Conservation (phyloP, 2,113 vertebrate species). For the Cephalopholis sonnerati region DNA sequence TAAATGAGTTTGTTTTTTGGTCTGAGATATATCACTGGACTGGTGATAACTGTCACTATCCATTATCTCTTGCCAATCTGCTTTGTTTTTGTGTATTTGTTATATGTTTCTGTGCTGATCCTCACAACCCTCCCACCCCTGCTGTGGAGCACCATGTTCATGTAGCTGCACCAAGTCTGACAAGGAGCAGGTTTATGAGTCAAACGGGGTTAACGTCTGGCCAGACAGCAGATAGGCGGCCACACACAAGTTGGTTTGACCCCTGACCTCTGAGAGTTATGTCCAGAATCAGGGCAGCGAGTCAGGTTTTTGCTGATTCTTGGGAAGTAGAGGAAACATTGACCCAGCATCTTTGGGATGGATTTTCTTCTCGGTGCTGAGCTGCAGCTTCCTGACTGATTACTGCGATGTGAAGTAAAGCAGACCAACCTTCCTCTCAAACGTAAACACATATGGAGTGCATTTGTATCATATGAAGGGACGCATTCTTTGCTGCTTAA, state of each 20-base stretch:
- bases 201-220: conserved; percentile 50
- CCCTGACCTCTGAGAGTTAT: conserved; percentile 54
- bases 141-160: not conserved
- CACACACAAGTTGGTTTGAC: conserved; percentile 54
- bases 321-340: conserved; percentile 44
- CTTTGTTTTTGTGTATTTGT: not conserved
- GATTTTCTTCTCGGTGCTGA: conserved; percentile 48
- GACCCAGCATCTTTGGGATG: conserved; percentile 38
- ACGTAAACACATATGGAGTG: conserved; percentile 80
- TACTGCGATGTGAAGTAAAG: conserved; percentile 62
- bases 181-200: conserved; percentile 21
- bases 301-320: conserved; percentile 54
- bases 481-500: conserved; percentile 64
- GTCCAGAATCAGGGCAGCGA: conserved; percentile 33
- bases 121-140: not conserved
- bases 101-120: not conserved
- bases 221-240: conserved; percentile 32
- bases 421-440: conserved; percentile 59
- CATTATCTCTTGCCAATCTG: not conserved
- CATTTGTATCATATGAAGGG: conserved; percentile 74
- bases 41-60: not conserved
- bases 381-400: conserved; percentile 69
- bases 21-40: not conserved
- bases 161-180: not conserved
- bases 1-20: not conserved